Conservation (phyloP, 2,113 vertebrate species). For the Oreochromis tanganicae region DNA sequence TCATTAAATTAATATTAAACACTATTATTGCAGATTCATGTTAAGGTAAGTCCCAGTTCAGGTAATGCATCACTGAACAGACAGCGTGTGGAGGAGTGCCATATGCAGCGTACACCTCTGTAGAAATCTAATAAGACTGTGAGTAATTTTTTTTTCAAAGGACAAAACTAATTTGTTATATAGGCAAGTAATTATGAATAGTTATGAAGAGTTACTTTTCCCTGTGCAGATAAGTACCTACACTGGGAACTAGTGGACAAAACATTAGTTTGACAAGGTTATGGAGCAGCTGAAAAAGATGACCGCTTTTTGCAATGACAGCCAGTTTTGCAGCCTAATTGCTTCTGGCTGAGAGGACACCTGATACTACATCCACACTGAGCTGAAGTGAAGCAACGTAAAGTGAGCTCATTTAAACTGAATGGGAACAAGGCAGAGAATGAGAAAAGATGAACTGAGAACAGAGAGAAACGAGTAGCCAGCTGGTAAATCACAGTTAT, state of each 20-base stretch:
- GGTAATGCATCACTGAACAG: neutral
- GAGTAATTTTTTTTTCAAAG: neutral
- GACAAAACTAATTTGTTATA: neutral
- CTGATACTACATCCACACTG: neutral
- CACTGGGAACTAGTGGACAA: neutral
- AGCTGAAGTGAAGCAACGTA: neutral
- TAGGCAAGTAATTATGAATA: neutral
- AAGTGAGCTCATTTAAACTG: neutral
- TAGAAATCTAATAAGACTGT: neutral
- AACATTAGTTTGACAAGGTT: neutral
- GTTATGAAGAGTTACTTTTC: neutral
- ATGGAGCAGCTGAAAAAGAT: neutral
- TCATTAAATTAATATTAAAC: neutral
- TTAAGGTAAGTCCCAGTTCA: neutral
- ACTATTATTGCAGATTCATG: neutral
- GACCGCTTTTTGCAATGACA: neutral
- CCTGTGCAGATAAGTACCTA: neutral
- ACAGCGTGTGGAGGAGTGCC: neutral
- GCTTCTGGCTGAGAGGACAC: neutral
- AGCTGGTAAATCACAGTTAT: slow-evolving; percentile 38
- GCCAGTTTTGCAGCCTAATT: neutral
- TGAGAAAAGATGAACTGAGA: neutral
- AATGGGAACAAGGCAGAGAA: neutral
- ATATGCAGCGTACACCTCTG: neutral
- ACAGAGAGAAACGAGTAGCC: slow-evolving; percentile 7